Conservation (phyloP, 2,797 vertebrate species). For the Artibeus lituratus region DNA sequence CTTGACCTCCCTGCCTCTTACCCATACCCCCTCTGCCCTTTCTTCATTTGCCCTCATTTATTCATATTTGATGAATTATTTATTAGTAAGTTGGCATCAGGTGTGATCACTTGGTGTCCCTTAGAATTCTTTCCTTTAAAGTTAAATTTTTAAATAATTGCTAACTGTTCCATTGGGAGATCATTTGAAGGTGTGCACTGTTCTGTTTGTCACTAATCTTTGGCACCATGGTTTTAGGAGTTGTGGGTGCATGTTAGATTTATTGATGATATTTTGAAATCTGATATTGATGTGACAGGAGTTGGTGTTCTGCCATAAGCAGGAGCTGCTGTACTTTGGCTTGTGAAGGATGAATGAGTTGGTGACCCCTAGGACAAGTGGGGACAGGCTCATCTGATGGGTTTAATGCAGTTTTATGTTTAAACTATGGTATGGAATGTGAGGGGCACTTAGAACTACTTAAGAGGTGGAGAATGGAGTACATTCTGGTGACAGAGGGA, state of each 20-base stretch:
- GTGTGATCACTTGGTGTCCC: neutral
- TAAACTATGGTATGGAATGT: neutral
- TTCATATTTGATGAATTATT: neutral
- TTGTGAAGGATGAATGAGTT: neutral
- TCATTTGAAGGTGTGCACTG: neutral
- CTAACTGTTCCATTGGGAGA: neutral
- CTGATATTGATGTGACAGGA: neutral
- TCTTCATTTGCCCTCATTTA: too few species aligned
- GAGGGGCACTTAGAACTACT: too few species aligned
- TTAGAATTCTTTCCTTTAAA: neutral
- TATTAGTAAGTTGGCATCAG: neutral
- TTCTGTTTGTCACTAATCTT: neutral
- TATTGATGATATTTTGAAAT: neutral
- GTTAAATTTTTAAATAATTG: neutral
- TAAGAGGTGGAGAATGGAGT: neutral
- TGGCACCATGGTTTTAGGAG: neutral
- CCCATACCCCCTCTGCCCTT: neutral
- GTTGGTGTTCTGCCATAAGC: neutral
- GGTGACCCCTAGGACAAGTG: neutral
- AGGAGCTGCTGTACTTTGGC: neutral
- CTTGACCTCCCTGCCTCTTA: fast-evolving
- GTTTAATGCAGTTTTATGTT: neutral
- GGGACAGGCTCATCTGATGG: too few species aligned
- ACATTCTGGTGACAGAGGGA: neutral
- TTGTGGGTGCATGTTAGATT: neutral